Evolutionary conservation across 2,113 vertebrate species (phyloP), one percentile per base, ranked within the genome.

Genomic region (Thomomys bottae): DNA sequence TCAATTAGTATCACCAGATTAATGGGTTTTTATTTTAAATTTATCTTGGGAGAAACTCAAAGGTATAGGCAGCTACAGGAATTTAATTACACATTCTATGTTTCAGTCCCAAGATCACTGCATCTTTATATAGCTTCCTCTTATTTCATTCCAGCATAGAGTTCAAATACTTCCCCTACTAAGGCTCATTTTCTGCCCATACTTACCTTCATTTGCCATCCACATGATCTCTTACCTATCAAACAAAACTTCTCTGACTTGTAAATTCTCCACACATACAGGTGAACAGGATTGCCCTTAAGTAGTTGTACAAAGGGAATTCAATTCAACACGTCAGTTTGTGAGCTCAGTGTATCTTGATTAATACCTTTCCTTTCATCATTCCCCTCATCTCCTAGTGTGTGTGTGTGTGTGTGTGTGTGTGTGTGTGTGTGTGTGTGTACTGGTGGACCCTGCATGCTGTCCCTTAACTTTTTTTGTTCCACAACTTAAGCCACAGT

Each of bases 51-150:
- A 45, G n/a, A 5, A 90, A 83, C 67, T 85, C 34, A 68, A 72
- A n/a, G 2, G 63, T 79, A 71, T 2, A 68, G 38, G 21, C 17
- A 80, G 21, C 57, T 38, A 0, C 87, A 32, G 61, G 32, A 63
- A 92, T 87, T 86, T 92, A 86, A 83, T 87, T 82, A 64, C 6
- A 18, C 59, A 83, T 64, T 76, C 54, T 63, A 36, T 40, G 24
- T 73, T 90, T 79, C 7, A 80, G 24, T 67, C 42, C 63, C 36
- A 77, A 90, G 38, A 87, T 28, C 12, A 76, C 0, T 0, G 54
- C 70, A 34, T 40, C 38, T 42, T 84, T 89, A 12, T 71, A 28
- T 36, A 32, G 3, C 38, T 86, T 20, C 12, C 34, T 54, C 89
- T 40, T 71, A 34, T 80, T 92, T 72, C 66, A 87, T 79, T 80